phyloP scores from a whole-genome alignment of 2,888 invertebrate species.

The Nasonia oneida region DNA sequence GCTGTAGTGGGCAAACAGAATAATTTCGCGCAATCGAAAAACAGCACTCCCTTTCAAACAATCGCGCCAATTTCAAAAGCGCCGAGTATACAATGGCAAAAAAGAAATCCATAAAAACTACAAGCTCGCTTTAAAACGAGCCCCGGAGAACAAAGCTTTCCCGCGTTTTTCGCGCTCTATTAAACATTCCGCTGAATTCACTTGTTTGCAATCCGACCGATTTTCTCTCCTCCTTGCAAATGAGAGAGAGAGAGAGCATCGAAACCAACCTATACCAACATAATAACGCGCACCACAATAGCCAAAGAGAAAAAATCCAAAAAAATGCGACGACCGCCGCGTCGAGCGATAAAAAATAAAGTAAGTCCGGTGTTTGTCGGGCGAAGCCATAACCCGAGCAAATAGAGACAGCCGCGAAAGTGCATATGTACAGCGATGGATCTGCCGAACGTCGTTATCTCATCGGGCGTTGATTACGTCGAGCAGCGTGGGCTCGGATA shows the following conservation, averaged over 20 bases:
- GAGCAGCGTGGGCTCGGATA: constrained; percentile 57
- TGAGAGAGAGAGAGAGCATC: not conserved
- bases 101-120: not conserved
- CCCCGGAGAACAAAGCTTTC: not conserved
- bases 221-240: not conserved
- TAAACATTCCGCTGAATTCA: not conserved
- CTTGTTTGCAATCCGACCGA: not conserved
- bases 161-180: constrained; percentile 8
- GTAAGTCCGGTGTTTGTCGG: not conserved
- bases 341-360: not conserved
- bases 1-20: not conserved
- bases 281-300: not conserved
- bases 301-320: not conserved
- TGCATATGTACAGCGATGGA: not conserved
- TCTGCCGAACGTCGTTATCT: not conserved
- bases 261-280: not conserved
- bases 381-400: not conserved
- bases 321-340: not conserved
- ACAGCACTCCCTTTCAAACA: not conserved
- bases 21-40: not conserved
- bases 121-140: not conserved
- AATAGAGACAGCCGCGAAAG: not conserved
- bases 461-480: not conserved
- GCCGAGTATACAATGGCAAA: not conserved
- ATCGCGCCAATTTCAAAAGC: not conserved